These are phyloP conservation scores for Hemistola chrysoprasaria DNA, from an alignment of 2,888 invertebrate genomes.

Conservation along the genomic window DNA sequence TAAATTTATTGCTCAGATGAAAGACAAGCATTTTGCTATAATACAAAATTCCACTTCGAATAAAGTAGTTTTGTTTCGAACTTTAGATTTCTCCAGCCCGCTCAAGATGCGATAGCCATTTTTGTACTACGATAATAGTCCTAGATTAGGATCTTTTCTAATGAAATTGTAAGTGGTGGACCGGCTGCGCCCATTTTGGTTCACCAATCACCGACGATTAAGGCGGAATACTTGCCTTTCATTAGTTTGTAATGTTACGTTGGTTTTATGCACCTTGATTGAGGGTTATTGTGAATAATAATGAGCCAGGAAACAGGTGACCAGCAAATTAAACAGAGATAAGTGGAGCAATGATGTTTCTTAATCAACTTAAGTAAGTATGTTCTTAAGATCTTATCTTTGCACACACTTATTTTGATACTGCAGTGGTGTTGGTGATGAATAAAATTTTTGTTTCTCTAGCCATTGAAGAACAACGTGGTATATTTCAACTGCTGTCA, in stretches of 20 bases:
- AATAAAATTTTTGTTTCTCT: no score
- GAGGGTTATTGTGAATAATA: slow-evolving; percentile 11
- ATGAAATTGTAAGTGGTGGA: slow-evolving; percentile 71
- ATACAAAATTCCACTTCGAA: slow-evolving; percentile 1
- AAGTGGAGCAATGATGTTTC: background rate
- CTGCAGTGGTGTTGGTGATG: no score
- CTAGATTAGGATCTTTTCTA: slow-evolving; percentile 68
- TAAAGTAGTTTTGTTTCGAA: slow-evolving; percentile 16
- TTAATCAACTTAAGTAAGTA: no score
- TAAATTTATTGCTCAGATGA: no score
- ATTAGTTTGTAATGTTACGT: slow-evolving; percentile 17
- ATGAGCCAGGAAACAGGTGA: slow-evolving; percentile 1
- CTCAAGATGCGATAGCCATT: slow-evolving; percentile 61
- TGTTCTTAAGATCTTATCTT: no score
- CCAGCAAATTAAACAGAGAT: slow-evolving; percentile 1
- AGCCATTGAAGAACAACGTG: no score
- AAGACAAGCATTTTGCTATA: no score
- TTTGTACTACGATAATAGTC: slow-evolving; percentile 66
- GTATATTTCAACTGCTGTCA: slow-evolving; percentile 6
- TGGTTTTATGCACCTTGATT: slow-evolving; percentile 21
- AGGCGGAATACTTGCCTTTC: slow-evolving; percentile 27
- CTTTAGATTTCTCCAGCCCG: slow-evolving; percentile 55
- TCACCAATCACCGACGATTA: slow-evolving; percentile 40
- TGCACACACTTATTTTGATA: no score
- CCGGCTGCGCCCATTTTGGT: slow-evolving; percentile 50